Conservation (phyloP, 2,797 vertebrate genomes). For the Oreochromis mossambicus region DNA sequence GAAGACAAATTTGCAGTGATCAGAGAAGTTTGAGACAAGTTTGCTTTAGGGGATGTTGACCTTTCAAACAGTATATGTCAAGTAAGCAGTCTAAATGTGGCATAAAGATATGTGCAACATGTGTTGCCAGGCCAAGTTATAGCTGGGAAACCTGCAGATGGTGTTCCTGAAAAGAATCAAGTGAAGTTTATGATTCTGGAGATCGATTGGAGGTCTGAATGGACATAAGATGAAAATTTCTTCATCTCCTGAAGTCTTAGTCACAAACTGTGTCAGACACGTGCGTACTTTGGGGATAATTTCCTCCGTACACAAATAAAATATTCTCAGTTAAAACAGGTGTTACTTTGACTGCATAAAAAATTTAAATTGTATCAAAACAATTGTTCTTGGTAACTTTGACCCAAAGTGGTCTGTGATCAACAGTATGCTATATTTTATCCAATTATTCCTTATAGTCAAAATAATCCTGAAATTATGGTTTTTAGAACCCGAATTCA, state of each 20-base stretch:
- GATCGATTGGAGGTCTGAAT: rapidly evolving
- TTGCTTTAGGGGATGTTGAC: rapidly evolving
- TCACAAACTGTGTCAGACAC: rapidly evolving
- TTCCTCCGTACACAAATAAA: rapidly evolving
- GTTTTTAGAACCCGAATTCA: not conserved
- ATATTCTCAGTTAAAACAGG: not conserved
- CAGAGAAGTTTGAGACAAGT: not conserved
- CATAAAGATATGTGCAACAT: not conserved
- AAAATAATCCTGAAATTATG: not conserved
- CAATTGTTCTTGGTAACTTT: not conserved
- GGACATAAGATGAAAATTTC: not conserved
- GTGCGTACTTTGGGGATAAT: not conserved
- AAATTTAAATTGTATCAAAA: rapidly evolving
- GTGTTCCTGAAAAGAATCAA: not conserved
- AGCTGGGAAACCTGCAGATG: rapidly evolving
- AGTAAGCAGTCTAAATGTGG: not conserved
- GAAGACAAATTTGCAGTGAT: not conserved
- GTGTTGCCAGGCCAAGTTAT: not conserved
- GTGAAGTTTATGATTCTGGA: not conserved
- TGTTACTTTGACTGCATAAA: not conserved
- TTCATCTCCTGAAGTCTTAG: not conserved
- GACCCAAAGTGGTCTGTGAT: not conserved
- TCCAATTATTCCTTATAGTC: not conserved
- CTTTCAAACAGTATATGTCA: not conserved
- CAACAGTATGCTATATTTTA: not conserved